phyloP scores from a whole-genome alignment of 1,140 invertebrate species.

The Cydia strobilella region DNA sequence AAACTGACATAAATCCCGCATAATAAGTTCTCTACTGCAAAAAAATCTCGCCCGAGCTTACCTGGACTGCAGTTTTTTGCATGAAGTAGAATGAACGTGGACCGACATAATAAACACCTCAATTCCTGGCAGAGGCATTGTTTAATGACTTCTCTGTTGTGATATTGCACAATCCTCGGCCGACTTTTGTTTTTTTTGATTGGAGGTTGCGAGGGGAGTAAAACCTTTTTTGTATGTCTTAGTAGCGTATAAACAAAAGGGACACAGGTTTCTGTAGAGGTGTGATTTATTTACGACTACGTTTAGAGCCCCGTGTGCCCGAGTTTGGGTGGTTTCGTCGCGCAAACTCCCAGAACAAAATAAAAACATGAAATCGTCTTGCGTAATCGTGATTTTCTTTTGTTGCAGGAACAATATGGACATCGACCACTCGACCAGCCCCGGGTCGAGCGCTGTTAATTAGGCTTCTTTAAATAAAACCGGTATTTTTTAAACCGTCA shows the following conservation, averaged over 20 bases:
- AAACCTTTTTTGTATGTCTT: slow-evolving; percentile 70
- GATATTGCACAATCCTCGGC: slow-evolving; percentile 76
- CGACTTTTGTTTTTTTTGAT: slow-evolving; percentile 58
- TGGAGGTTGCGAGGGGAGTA: slow-evolving; percentile 64
- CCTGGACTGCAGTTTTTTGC: slow-evolving; percentile 69
- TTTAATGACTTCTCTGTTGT: slow-evolving; percentile 79
- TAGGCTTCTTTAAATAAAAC: slow-evolving; percentile 47
- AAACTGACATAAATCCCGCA: slow-evolving; percentile 79
- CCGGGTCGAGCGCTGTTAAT: slow-evolving; percentile 41
- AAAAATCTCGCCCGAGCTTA: slow-evolving; percentile 63
- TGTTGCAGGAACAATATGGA: slow-evolving; percentile 76
- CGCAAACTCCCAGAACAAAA: slow-evolving; percentile 36
- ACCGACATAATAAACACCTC: slow-evolving; percentile 77
- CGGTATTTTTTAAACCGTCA: slow-evolving; percentile 51
- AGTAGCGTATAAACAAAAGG: slow-evolving; percentile 78
- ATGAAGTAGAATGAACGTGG: slow-evolving; percentile 61
- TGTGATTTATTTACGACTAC: slow-evolving; percentile 78
- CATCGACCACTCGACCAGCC: slow-evolving; percentile 45
- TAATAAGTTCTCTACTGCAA: slow-evolving; percentile 71
- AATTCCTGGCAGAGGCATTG: slow-evolving; percentile 75
- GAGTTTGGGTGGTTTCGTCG: slow-evolving; percentile 54
- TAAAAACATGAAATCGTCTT: slow-evolving; percentile 42
- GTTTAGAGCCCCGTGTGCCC: slow-evolving; percentile 64
- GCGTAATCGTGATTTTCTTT: slow-evolving; percentile 48
- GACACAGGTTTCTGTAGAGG: slow-evolving; percentile 66